Evolutionary conservation across 1,140 invertebrate species (phyloP), one percentile per base, ranked within the genome.

Genomic region (Hyphantria cunea): DNA sequence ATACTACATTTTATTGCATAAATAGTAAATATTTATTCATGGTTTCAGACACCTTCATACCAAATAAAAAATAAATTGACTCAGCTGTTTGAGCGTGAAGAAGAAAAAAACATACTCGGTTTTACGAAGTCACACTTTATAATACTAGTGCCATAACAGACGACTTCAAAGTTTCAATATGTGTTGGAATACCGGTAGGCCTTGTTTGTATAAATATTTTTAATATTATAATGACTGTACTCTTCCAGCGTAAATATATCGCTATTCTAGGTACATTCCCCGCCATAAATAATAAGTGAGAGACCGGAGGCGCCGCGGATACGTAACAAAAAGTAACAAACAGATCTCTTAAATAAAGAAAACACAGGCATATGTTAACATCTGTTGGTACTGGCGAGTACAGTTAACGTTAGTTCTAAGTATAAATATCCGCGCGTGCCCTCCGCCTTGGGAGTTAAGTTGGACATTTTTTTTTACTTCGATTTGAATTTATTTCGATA

Each of bases 261-360:
- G 15, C 17, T 6, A 51, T 31, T 31, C 39, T 52, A 53, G 78
- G 80, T 82, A 84, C 78, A 87, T 76, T 84, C 81, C 75, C 79
- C 55, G 78, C 76, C 80, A 85, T 87, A 87, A 87, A 87, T 89
- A 89, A 89, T 87, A 87, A 85, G 83, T 79, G 79, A 82, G 82
- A 78, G 82, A 84, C 77, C 82, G 82, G 80, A 82, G 84, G 84
- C 84, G 84, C 83, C 83, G 76, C 71, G 82, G 77, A 82, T 86
- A 80, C 84, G 75, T 81, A 60, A 87, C 80, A 85, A 87, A 89
- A 86, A 87, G 84, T 86, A 89, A 89, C 84, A 87, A 87, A 87
- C 84, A 87, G 78, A 86, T 84, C 84, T 82, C 80, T 83, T 89
- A 89, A 89, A 89, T 89, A 86, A 87, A 89, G 86, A 86, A 89